Conservation (phyloP, 2,797 vertebrate species). For the Dallia pectoralis region DNA sequence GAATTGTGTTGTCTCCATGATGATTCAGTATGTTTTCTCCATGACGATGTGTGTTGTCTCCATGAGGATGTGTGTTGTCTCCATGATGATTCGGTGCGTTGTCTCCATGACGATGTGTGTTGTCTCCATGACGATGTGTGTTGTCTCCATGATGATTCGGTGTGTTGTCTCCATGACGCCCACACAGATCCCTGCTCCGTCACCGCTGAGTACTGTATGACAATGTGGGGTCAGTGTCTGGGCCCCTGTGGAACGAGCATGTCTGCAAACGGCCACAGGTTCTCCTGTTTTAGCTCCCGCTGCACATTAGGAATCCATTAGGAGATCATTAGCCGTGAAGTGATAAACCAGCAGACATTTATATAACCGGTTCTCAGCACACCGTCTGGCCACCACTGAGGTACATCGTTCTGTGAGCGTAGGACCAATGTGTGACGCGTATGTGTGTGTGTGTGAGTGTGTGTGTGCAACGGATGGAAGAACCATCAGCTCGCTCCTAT, state of each 20-base stretch:
- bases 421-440: background rate
- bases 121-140: background rate
- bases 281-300: constrained; percentile 41
- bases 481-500: too few relatives aligned
- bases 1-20: background rate
- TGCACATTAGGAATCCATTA: constrained; percentile 44
- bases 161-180: background rate
- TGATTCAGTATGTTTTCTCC: background rate
- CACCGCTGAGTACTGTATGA: background rate
- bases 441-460: background rate
- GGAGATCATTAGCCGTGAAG: constrained; percentile 49
- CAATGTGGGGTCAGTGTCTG: background rate
- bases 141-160: background rate
- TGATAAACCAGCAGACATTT: constrained; percentile 34
- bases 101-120: background rate
- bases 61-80: background rate
- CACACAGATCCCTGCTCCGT: background rate
- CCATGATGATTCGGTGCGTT: background rate
- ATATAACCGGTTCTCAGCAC: constrained; percentile 28
- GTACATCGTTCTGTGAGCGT: constrained; percentile 8
- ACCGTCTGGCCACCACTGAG: constrained; percentile 28
- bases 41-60: background rate
- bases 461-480: too few relatives aligned
- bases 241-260: background rate
- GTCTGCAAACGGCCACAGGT: constrained; percentile 18